Base-by-base conservation (phyloP, 2,113 vertebrate species). In the Amia ocellicauda region DNA sequence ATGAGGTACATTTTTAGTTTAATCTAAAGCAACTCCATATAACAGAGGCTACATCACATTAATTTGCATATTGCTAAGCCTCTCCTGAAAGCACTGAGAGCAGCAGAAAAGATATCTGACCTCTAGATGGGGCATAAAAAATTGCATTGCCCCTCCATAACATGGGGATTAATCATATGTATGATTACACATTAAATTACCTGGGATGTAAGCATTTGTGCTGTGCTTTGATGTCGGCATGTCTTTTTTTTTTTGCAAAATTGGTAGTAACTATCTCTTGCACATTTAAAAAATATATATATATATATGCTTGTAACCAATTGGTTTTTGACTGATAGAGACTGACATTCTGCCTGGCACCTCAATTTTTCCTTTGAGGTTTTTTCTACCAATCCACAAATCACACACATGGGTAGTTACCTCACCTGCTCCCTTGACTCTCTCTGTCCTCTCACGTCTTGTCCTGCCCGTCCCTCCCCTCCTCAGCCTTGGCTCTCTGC, bases 321-420 rank as follows among this genome's bases (percentile, higher is more conserved):
- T 80, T 86, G 83, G 80, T 79, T 82, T 84, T 77, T 70, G 72
- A 74, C 78, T 77, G 83, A 88, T 84, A 81, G 60, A 81, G 78
- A 81, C 72, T 82, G 82, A 86, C 86, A 88, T 86, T 83, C 71
- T 77, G 79, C 74, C 79, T 81, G 80, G 78, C 59, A 64, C 11
- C 23, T 57, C 49, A 14, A 41, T 62, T 29, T 54, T 22, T 22
- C 7, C 51, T 54, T 24, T 7, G 7, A 20, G 4, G 22, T 13
- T 24, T 11, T 54, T 54, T 3, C 22, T 8, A n/a, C 51, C 20
- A 54, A 54, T 11, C 51, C 51, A 24, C 24, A 23, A 24, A 22
- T 23, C 22, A 19, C 20, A 27, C 20, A 24, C 20, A 5, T 13
- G 22, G 20, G 11, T 47, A n/a, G 45, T 47, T 47, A 47, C 13